phyloP scores from a whole-genome alignment of 1,140 invertebrate species.

The Diorhabda carinulata region DNA sequence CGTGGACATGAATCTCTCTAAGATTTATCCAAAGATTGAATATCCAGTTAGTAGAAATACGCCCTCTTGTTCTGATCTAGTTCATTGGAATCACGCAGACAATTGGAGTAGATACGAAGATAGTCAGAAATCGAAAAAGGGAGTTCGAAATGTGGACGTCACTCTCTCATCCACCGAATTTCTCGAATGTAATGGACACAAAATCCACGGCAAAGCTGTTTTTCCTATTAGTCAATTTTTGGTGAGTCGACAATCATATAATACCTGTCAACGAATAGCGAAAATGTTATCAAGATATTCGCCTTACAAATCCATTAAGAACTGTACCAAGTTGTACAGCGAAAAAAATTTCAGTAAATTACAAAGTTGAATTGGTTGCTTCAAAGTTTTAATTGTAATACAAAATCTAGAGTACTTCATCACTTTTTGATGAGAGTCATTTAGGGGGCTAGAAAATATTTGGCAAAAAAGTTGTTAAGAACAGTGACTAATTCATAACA shows the following conservation, averaged over 20 bases:
- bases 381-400: too few species aligned
- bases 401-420: too few species aligned
- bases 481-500: too few species aligned
- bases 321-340: too few species aligned
- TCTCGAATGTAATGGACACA: conserved; percentile 40
- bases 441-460: too few species aligned
- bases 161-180: conserved; percentile 50
- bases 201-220: conserved; percentile 39
- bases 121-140: conserved; percentile 37
- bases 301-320: too few species aligned
- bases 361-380: too few species aligned
- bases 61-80: conserved; percentile 69
- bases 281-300: too few species aligned
- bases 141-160: conserved; percentile 39
- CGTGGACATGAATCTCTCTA: conserved; percentile 46
- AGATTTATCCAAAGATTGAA: conserved; percentile 61
- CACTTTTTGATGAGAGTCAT: too few species aligned
- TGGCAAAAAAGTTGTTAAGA: too few species aligned
- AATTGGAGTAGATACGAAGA: conserved; percentile 55
- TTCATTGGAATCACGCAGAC: conserved; percentile 89
- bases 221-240: conserved; percentile 39
- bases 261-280: too few species aligned
- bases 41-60: conserved; percentile 78
- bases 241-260: conserved; percentile 27
- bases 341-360: too few species aligned